Evolutionary conservation across 2,113 vertebrate genomes (phyloP), one percentile per base, ranked within the genome.

Genomic region (Bucco capensis): DNA sequence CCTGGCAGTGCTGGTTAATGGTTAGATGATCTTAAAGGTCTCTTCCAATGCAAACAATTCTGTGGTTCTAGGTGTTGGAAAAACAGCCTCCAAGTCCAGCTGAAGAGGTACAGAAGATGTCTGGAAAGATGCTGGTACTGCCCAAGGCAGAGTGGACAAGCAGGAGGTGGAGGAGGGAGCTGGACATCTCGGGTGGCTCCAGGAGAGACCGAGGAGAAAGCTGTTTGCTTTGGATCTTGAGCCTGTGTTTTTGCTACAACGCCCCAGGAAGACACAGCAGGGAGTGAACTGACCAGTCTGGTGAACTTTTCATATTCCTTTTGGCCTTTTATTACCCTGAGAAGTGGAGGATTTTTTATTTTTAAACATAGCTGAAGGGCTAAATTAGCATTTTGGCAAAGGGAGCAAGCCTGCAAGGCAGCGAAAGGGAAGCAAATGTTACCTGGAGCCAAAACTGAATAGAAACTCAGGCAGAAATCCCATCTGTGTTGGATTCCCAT

Each of bases 251-350:
- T 92, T 92, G 89, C 92, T 96, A 86, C 84, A 95, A 86, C 66
- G 86, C 94, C 95, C 94, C 81, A 5, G 92, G 95, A 95, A 94
- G 90, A 89, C 71, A 25, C 90, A 92, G 94, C 30, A 4, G 96
- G 95, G 92, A 90, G 78, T 82, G 89, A 96, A 92, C 96, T 95
- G 95, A 93, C 92, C 96, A 95, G 93, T 94, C 95, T 94, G 92
- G 86, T 95, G 96, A 96, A 96, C 89, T 96, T 89, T 93, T 93
- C 89, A 80, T 96, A 90, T 92, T 91, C 95, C 93, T 96, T 89
- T 95, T 96, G 94, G 91, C 94, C 96, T 96, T 96, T 95, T 89
- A 95, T 73, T 95, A 89, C 91, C 91, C 91, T 70, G 78, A 86
- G 84, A 94, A 91, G 93, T 87, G 67, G 50, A 95, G 84, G 86